Evolutionary conservation across 1,140 invertebrate species (phyloP).

Genomic region (Drosophila carrolli): DNA sequence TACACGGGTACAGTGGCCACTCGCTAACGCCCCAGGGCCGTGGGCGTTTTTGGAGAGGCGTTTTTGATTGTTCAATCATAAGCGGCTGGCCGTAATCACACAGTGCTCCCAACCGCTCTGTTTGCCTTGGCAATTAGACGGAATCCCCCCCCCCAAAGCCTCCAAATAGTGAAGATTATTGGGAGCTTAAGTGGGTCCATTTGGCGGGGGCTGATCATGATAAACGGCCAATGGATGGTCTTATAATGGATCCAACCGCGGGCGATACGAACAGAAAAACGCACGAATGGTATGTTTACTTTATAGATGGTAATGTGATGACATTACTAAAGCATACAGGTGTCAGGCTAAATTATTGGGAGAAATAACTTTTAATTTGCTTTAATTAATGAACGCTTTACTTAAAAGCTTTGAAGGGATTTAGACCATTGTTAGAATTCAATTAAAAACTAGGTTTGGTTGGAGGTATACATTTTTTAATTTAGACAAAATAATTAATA

Average conservation of each 20-base stretch:
- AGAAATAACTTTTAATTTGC: too few relatives aligned
- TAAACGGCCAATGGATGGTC: slow-evolving; percentile 42
- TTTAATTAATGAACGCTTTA: too few relatives aligned
- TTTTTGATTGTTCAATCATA: slow-evolving; percentile 80
- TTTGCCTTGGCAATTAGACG: slow-evolving; percentile 59
- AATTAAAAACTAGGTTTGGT: too few relatives aligned
- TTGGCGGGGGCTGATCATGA: slow-evolving; percentile 46
- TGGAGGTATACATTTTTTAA: too few relatives aligned
- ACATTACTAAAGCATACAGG: neutral
- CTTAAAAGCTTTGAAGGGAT: too few relatives aligned
- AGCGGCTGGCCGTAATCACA: slow-evolving; percentile 63
- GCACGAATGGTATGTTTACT: slow-evolving; percentile 1
- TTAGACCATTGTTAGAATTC: too few relatives aligned
- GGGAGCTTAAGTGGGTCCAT: slow-evolving; percentile 28
- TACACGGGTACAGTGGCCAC: neutral
- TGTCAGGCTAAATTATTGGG: too few relatives aligned
- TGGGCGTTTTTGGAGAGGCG: slow-evolving; percentile 62
- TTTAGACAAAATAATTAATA: too few relatives aligned
- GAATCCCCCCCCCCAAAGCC: neutral
- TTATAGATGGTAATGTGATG: neutral
- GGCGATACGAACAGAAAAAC: slow-evolving; percentile 1
- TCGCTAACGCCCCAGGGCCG: slow-evolving; percentile 35
- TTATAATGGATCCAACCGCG: slow-evolving; percentile 31
- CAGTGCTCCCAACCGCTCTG: slow-evolving; percentile 35
- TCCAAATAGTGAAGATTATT: slow-evolving; percentile 11